A percentile compares a stretch with the other conserved stretches of the same genome.
These are phyloP conservation scores for Wiebesia pumilae DNA, from an alignment of 1,140 invertebrate genomes.

Conservation along the genomic window DNA sequence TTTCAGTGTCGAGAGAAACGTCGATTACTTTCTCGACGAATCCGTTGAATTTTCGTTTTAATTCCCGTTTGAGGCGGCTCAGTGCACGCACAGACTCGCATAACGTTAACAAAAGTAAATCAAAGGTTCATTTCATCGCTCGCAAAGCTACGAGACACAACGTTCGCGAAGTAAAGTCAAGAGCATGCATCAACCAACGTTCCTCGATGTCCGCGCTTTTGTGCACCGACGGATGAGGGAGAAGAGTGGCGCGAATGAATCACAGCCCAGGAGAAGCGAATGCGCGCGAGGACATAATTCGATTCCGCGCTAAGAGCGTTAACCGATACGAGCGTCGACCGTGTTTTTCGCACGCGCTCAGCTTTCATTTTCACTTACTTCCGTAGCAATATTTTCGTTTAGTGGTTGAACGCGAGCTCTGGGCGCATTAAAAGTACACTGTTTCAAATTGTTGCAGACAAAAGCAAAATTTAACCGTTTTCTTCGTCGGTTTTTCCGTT, in stretches of 20 bases:
- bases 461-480: neutral
- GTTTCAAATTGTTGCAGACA: neutral
- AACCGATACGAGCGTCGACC: neutral
- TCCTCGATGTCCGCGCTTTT: neutral
- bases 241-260: constrained; percentile 5
- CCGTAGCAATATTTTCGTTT: neutral
- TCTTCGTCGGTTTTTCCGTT: neutral
- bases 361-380: constrained; percentile 8
- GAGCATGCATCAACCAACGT: too few species aligned
- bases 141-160: constrained; percentile 62
- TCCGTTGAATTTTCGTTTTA: neutral
- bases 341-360: neutral
- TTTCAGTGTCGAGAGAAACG: neutral
- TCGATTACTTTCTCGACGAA: neutral
- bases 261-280: constrained; percentile 27
- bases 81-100: neutral
- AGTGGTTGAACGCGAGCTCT: neutral
- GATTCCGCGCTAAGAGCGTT: constrained; percentile 51
- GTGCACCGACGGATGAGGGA: too few species aligned
- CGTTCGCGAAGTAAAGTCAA: constrained; percentile 71
- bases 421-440: neutral
- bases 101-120: neutral
- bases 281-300: constrained; percentile 67
- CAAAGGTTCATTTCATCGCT: constrained; percentile 65
- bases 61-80: neutral